Percentiles rank a stretch among this genome's conserved stretches.
phyloP scores from a whole-genome alignment of 2,797 vertebrate genomes.

The Potorous gilbertii region DNA sequence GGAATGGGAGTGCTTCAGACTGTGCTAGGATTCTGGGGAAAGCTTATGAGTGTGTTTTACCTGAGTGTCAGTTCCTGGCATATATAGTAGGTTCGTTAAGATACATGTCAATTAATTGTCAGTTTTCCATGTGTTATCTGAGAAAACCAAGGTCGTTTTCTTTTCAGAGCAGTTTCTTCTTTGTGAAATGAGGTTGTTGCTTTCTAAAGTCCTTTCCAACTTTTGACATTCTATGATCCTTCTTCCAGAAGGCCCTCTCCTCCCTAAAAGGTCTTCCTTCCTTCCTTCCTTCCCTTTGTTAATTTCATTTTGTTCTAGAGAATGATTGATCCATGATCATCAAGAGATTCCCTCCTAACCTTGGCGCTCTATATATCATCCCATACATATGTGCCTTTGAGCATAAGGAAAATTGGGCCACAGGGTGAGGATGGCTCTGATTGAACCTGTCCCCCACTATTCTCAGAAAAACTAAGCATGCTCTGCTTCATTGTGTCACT shows the following conservation, averaged over 20 bases:
- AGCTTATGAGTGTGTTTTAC: not conserved
- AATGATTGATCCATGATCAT: not conserved
- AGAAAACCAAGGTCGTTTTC: not conserved
- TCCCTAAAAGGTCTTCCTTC: not conserved
- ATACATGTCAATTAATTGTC: not conserved
- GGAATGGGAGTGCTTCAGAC: not conserved
- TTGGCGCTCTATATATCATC: not conserved
- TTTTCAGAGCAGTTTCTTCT: not conserved
- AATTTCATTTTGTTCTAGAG: not conserved
- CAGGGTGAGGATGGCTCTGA: not conserved
- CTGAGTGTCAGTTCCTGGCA: not conserved
- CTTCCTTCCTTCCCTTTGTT: not conserved
- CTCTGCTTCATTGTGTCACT: not conserved
- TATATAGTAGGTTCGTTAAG: not conserved
- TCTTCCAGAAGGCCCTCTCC: not conserved
- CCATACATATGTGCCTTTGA: not conserved
- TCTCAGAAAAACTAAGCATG: not conserved
- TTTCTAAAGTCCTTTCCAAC: not conserved
- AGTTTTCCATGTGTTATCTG: not conserved
- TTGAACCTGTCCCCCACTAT: not conserved
- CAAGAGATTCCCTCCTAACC: not conserved
- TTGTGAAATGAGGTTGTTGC: not conserved
- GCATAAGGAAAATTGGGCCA: not conserved
- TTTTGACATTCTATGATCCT: not conserved
- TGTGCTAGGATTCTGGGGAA: not conserved